phyloP scores from a whole-genome alignment of 2,888 invertebrate species.

The Drepana falcataria region DNA sequence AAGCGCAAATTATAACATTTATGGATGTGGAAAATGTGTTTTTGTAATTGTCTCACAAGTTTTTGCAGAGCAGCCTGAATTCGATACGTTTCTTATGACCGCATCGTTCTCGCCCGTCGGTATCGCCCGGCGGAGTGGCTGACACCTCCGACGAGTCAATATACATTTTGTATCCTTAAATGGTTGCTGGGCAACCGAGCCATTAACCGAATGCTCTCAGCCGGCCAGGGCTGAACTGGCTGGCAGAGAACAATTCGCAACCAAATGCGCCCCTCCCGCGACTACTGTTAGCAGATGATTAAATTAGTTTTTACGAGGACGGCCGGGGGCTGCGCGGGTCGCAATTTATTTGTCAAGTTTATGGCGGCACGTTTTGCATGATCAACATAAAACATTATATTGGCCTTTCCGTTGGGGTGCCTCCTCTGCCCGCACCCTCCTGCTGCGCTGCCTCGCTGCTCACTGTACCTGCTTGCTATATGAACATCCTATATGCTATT shows the following conservation, averaged over 20 bases:
- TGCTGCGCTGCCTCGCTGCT: not conserved
- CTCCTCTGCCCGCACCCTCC: too few species aligned
- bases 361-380: slow-evolving; percentile 33
- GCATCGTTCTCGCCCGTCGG: not conserved
- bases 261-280: not conserved
- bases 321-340: not conserved
- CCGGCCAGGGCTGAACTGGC: too few species aligned
- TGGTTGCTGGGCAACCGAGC: too few species aligned
- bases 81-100: not conserved
- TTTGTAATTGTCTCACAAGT: slow-evolving; percentile 3
- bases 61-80: not conserved
- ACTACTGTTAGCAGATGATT: not conserved
- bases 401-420: slow-evolving; percentile 20
- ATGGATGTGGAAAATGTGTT: slow-evolving; percentile 6
- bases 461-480: too few species aligned
- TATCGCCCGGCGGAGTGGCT: not conserved
- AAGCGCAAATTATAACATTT: slow-evolving; percentile 22
- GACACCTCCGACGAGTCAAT: not conserved
- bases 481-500: too few species aligned
- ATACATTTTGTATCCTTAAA: not conserved
- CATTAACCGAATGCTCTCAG: too few species aligned
- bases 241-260: not conserved
- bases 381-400: slow-evolving; percentile 37
- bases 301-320: not conserved
- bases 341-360: not conserved